phyloP scores from a whole-genome alignment of 1,140 invertebrate genomes.

The Neotoxoptera formosana region DNA sequence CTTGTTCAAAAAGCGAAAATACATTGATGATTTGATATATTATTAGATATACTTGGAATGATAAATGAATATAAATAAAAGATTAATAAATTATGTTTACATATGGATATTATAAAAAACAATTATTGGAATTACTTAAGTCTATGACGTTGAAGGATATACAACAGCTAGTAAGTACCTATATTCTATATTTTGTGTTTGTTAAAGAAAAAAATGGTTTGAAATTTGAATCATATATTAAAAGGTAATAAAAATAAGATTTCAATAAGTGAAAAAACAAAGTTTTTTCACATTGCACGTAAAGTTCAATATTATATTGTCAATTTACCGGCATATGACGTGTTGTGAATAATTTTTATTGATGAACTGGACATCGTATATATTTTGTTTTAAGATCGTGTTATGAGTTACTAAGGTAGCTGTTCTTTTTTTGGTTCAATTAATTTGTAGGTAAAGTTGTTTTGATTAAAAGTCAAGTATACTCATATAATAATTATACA shows the following conservation, averaged over 20 bases:
- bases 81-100: too few relatives aligned
- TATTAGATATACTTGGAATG: too few relatives aligned
- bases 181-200: background rate
- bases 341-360: background rate
- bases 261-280: background rate
- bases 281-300: background rate
- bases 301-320: background rate
- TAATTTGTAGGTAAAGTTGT: background rate
- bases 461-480: background rate
- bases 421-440: background rate
- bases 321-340: background rate
- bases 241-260: background rate
- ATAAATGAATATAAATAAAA: too few relatives aligned
- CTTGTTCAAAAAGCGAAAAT: too few relatives aligned
- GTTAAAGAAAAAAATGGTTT: background rate
- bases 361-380: too few relatives aligned
- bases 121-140: too few relatives aligned
- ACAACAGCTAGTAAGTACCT: too few relatives aligned
- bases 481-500: background rate
- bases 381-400: too few relatives aligned
- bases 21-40: too few relatives aligned
- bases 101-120: too few relatives aligned
- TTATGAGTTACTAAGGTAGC: background rate
- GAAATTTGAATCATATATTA: background rate
- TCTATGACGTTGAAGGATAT: too few relatives aligned